These are phyloP conservation scores for Pseudotriccus pelzelni DNA, from an alignment of 2,797 vertebrate genomes.

Conservation along the genomic window DNA sequence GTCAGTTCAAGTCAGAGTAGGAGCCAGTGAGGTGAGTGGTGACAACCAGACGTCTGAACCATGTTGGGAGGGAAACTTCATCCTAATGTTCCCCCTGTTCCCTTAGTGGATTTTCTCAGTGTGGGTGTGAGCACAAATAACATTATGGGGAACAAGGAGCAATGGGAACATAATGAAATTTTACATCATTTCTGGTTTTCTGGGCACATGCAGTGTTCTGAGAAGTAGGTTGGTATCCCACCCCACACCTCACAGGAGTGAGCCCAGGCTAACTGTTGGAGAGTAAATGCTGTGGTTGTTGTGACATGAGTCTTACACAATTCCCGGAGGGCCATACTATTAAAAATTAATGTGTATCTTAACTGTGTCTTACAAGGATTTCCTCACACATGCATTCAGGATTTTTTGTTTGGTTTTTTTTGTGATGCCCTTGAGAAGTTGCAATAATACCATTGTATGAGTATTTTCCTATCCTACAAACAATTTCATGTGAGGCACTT, in stretches of 20 bases:
- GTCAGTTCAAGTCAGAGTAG: not conserved
- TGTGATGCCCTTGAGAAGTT: not conserved
- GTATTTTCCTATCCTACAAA: slow-evolving; percentile 36
- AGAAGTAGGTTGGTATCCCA: not conserved
- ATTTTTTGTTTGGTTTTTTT: not conserved
- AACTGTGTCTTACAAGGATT: slow-evolving; percentile 17
- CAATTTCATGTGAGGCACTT: slow-evolving; percentile 1
- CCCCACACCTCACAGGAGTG: not conserved
- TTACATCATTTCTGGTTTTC: not conserved
- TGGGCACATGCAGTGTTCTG: not conserved
- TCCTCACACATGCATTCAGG: slow-evolving; percentile 27
- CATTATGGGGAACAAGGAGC: not conserved
- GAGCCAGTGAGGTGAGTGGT: not conserved
- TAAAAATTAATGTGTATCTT: slow-evolving; percentile 16
- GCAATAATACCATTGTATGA: not conserved
- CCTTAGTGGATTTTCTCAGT: not conserved
- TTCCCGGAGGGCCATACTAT: not conserved
- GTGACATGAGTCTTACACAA: slow-evolving; percentile 24
- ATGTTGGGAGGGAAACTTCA: not conserved
- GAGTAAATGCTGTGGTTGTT: not conserved
- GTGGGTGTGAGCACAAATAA: not conserved
- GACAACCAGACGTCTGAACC: not conserved
- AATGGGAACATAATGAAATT: not conserved
- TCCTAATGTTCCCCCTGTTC: not conserved
- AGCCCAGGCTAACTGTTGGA: not conserved